These are phyloP conservation scores for Paratilapia polleni DNA, from an alignment of 2,113 vertebrate genomes.

Conservation along the genomic window DNA sequence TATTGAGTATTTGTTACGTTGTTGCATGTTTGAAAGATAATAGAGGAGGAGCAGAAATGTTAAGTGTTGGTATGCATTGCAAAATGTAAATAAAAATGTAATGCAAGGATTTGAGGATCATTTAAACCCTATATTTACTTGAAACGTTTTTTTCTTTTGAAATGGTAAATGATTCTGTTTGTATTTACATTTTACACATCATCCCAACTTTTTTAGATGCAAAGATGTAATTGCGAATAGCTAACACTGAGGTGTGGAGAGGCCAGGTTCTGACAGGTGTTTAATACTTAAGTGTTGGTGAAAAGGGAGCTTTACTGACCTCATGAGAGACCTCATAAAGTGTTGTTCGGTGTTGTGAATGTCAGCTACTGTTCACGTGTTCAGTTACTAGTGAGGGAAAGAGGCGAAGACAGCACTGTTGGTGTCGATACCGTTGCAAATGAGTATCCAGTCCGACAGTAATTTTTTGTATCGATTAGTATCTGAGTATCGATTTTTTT, in stretches of 20 bases:
- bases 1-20: slow-evolving; percentile 8
- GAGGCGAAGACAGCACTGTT: neutral
- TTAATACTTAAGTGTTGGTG: neutral
- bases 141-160: neutral
- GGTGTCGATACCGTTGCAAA: neutral
- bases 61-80: neutral
- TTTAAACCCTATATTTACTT: too few species aligned
- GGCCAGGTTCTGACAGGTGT: neutral
- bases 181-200: neutral
- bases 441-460: neutral
- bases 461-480: neutral
- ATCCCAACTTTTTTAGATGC: neutral
- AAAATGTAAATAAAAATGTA: neutral
- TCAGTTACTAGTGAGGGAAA: too few species aligned
- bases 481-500: neutral
- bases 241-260: neutral
- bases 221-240: neutral
- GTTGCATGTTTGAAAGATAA: slow-evolving; percentile 6
- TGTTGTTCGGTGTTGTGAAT: neutral
- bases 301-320: neutral
- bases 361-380: too few species aligned
- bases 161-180: too few species aligned
- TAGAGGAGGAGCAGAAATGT: neutral
- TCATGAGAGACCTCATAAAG: neutral
- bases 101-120: neutral